Evolutionary conservation across 2,888 invertebrate species (phyloP).

Genomic region (Ochlodes sylvanus): DNA sequence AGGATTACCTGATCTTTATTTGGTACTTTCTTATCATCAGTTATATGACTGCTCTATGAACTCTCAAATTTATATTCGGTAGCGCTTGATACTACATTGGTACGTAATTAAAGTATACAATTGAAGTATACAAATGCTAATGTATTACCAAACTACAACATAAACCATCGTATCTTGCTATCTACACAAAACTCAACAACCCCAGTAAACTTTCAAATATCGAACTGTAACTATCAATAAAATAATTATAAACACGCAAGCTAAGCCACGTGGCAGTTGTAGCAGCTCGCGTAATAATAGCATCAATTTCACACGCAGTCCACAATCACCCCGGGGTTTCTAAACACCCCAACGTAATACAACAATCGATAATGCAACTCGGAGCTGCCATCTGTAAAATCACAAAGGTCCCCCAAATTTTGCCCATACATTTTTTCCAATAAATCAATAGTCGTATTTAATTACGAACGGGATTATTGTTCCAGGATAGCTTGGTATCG

Average conservation of each 20-base stretch:
- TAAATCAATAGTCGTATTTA: constrained; percentile 21
- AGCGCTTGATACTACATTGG: no score
- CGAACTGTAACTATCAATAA: constrained; percentile 32
- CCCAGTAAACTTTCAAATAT: constrained; percentile 9
- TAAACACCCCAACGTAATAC: constrained; percentile 49
- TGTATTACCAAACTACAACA: no score
- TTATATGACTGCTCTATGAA: no score
- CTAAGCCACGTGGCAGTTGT: constrained; percentile 44
- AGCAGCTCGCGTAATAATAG: constrained; percentile 58
- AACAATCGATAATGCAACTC: constrained; percentile 35
- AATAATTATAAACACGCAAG: constrained; percentile 40
- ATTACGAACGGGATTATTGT: constrained; percentile 1
- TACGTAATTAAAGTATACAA: no score
- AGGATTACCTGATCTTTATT: no score
- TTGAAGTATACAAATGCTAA: no score
- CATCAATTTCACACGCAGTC: constrained; percentile 69
- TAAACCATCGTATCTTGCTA: no score
- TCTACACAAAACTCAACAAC: no score
- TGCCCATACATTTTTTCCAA: constrained; percentile 22
- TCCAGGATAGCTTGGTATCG: no score
- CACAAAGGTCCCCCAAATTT: constrained; percentile 32
- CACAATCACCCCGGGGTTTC: constrained; percentile 49
- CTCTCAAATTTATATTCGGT: no score
- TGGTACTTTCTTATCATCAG: no score
- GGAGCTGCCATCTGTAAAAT: constrained; percentile 33